These are phyloP conservation scores for Gadopsis marmoratus DNA, from an alignment of 2,797 vertebrate species.

Conservation along the genomic window DNA sequence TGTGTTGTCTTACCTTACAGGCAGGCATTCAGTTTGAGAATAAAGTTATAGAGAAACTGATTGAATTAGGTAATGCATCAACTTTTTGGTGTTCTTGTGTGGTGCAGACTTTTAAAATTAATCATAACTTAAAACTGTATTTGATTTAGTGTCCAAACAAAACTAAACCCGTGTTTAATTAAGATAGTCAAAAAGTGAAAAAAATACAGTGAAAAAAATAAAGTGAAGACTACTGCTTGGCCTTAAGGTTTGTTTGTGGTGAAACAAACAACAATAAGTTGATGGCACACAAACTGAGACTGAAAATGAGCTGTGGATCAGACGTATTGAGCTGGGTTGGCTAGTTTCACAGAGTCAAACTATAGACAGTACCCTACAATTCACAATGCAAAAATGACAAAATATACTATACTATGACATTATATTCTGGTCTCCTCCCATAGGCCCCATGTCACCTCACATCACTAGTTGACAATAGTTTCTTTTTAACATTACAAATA, in stretches of 20 bases:
- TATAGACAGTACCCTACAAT: not conserved
- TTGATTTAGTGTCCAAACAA: no score
- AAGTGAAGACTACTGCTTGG: not conserved
- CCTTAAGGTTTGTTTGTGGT: constrained; percentile 36
- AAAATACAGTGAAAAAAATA: no score
- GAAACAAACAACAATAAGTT: constrained; percentile 28
- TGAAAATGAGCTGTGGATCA: not conserved
- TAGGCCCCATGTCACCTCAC: not conserved
- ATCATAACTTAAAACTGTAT: not conserved
- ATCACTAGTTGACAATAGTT: not conserved
- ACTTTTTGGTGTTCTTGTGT: not conserved
- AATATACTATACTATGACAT: not conserved
- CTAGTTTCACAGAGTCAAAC: constrained; percentile 19
- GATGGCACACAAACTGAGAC: not conserved
- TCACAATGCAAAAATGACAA: no score
- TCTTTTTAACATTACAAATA: not conserved
- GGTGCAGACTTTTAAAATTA: not conserved
- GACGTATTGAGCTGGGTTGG: not conserved
- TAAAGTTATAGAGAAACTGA: not conserved
- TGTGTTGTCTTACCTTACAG: not conserved
- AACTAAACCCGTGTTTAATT: no score
- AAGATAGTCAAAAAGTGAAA: no score
- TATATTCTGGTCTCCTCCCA: not conserved
- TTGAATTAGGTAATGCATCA: not conserved
- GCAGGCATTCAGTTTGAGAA: not conserved